Evolutionary conservation across 2,888 invertebrate genomes (phyloP), one percentile per base, ranked within the genome.

Genomic region (Linnaemya vulpina): DNA sequence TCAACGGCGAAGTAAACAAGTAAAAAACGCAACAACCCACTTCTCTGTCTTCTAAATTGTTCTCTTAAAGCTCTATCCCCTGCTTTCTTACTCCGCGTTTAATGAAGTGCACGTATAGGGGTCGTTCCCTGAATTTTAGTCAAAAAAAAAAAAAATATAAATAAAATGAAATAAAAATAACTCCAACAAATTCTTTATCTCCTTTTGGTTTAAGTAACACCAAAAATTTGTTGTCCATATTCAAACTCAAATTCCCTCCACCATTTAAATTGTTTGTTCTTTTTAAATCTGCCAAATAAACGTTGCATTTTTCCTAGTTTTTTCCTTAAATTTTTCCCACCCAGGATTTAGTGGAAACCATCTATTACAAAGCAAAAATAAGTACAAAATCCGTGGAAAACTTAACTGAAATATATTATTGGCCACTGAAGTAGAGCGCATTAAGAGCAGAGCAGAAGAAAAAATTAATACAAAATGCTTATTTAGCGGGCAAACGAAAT

Each of bases 351-450:
- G 53, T 25, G 55, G 4, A 58, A 79, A 53, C 22, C 53, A 22
- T 43, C 11, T 20, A 49, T 58, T 49, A 25, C n/a, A 76, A 67
- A 20, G 3, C 49, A 68, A 40, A 75, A 74, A 70, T 55, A 58
- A 70, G 20, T 38, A 70, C 20, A 63, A 81, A 84, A 76, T 68
- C 62, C 67, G n/a, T 49, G 35, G 35, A 73, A 81, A 82, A 65
- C 60, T 63, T 53, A 51, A 78, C 62, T 73, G 25, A 84, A 81
- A 78, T 65, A 78, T 58, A 68, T n/a, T n/a, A n/a, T 35, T 74
- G 73, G 51, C 73, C 67, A 74, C 77, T 46, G 51, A 82, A 77
- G 51, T 67, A 55, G 60, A 73, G 30, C n/a, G 30, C n/a, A 40
- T 35, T n/a, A 20, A 62, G 22, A 76, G 63, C 7, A 30, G 25